Evolutionary conservation across 2,888 invertebrate species (phyloP), one percentile per base, ranked within the genome.

Genomic region (Spatulosminthurus flaviceps): DNA sequence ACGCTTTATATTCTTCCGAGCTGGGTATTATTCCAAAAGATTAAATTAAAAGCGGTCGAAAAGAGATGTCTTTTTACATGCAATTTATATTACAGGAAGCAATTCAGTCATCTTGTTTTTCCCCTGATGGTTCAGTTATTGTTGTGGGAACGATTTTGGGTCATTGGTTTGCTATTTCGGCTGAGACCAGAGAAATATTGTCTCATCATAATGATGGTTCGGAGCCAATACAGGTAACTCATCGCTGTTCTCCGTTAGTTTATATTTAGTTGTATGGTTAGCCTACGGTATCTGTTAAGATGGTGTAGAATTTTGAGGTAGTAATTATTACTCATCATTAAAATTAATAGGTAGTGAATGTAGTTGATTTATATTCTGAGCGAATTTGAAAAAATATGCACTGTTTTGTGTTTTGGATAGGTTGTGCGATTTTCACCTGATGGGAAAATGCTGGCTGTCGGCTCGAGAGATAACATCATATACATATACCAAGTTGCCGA

Each of bases 401-500:
- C 4, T 9, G 34, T 34, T 34, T n/a, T 34, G 9, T 34, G 9
- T 34, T 34, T 34, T 64, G 19, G 92, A 83, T 91, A 94, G 89
- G 92, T 92, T n/a, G 91, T 93, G 81, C 90, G 91, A 87, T 94
- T 92, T 88, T 92, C 94, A 0, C 93, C 93, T 72, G 93, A 95
- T 89, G 95, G 95, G 82, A 90, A 90, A 82, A 89, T 93, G 87
- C 89, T 97, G 78, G 96, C 96, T 16, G 88, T 96, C 74, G 96
- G 96, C 7, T 96, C 95, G 0, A 90, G 95, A 16, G 96, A 97
- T 88, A 95, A 95, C 90, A 92, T 92, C 87, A 92, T 97, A 86
- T 97, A 96, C 88, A 90, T 97, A 82, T 96, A 96, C 89, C 93
- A 95, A 88, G 93, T 94, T 2, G 91, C 92, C 75, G 94, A 94